Base-by-base conservation (phyloP, 2,888 invertebrate genomes). In the Epistrophella euchroma region DNA sequence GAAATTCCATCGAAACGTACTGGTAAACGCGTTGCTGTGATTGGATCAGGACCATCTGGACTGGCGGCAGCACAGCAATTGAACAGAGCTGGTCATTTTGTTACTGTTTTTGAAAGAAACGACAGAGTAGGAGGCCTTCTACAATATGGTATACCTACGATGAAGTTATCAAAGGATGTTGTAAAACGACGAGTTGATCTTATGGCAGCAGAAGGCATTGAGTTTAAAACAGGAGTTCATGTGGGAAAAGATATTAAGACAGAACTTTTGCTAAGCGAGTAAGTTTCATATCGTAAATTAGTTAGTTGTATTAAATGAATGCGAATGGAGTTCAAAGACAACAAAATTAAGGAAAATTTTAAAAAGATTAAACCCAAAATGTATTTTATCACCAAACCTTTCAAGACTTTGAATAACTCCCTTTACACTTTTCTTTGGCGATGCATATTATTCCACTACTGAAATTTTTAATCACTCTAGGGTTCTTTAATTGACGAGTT, bases 81-180 rank as follows among this genome's bases (percentile, higher is more conserved):
- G 0, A 99, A 99, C 91, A 91, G 96, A 95, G 98, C 97, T 56
- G 99, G 99, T 0, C 99, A 99, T 93, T 93, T 93, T n/a, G 98
- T 99, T 1, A 98, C 98, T 0, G 98, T 99, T 47, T 99, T 96
- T 93, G 99, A 99, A 92, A 95, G 99, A 77, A 99, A 99, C 93
- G 98, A 99, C 93, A 95, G 98, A 11, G 94, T 98, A 4, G 99
- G 99, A 77, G 99, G 99, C 0, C 94, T 99, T 25, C 93, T 99
- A 62, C 97, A 98, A 91, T 99, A 99, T 92, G 99, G 99, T 79
- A 99, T 99, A 91, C 99, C 99, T 17, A 98, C 98, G 9, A 99
- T 99, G 99, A 99, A 99, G 93, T 94, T 99, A 11, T 96, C 97
- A 90, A 99, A 99, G 93, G 95, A 96, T 84, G 97, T 98, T 73